Evolutionary conservation across 2,888 invertebrate genomes (phyloP).

Genomic region (Acrobasis consociella): DNA sequence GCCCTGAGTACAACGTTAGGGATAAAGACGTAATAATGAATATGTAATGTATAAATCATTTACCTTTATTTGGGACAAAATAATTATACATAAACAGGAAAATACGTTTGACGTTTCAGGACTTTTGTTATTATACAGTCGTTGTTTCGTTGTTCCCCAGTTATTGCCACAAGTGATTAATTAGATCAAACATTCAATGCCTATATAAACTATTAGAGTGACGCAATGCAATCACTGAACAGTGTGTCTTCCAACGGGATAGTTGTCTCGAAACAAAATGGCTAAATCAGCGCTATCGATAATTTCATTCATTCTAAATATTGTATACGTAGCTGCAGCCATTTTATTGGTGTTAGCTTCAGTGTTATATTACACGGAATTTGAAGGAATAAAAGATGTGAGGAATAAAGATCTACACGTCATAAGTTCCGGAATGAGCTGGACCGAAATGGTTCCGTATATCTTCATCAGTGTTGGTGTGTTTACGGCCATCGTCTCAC

Average conservation of each 20-base stretch:
- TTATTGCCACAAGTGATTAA: constrained; percentile 16
- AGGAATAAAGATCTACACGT: constrained; percentile 18
- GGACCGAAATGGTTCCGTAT: constrained; percentile 56
- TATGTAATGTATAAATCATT: too few species aligned
- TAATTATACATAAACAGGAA: not conserved
- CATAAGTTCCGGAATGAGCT: constrained; percentile 26
- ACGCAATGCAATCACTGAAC: constrained; percentile 28
- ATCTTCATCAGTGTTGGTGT: constrained; percentile 46
- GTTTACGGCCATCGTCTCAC: constrained; percentile 41
- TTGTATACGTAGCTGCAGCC: not conserved
- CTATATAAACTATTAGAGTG: constrained; percentile 23
- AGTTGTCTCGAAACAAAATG: constrained; percentile 3
- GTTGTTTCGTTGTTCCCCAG: not conserved
- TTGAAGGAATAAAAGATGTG: not conserved
- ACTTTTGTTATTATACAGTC: not conserved
- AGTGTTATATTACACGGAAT: constrained; percentile 6
- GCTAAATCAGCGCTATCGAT: constrained; percentile 6
- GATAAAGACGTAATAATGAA: too few species aligned
- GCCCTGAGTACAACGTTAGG: too few species aligned
- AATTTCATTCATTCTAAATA: constrained; percentile 1
- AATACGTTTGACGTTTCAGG: not conserved
- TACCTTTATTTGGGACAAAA: not conserved
- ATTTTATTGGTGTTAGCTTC: not conserved
- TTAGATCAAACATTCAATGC: constrained; percentile 15
- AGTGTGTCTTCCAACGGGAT: constrained; percentile 20